Percentiles rank a stretch among this genome's conserved stretches.
Conservation (phyloP, 2,113 vertebrate genomes). For the Oxyruncus cristatus region DNA sequence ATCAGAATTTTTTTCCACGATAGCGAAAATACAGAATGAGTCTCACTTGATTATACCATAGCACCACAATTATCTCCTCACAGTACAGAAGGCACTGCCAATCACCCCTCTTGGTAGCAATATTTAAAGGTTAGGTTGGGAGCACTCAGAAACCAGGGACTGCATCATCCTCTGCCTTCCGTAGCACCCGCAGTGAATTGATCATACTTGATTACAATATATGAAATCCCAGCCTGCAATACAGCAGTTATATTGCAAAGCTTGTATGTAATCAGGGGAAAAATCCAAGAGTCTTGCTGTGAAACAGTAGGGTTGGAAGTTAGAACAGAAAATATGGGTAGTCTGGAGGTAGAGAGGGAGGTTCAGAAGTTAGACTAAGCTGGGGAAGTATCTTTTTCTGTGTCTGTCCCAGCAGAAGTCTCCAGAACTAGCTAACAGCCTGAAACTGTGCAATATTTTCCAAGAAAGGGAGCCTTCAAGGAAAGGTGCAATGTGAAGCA, state of each 20-base stretch:
- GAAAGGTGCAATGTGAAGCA: not conserved
- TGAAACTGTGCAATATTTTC: not conserved
- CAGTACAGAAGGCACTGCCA: conserved; percentile 4
- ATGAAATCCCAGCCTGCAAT: conserved; percentile 28
- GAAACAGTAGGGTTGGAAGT: conserved; percentile 11
- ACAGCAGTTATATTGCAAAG: conserved; percentile 5
- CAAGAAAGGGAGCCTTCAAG: not conserved
- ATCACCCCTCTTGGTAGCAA: conserved; percentile 1
- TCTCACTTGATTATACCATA: conserved; percentile 10
- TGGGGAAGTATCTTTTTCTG: not conserved
- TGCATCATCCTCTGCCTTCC: not conserved
- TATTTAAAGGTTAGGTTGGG: not conserved
- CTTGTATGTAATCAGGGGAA: conserved; percentile 32
- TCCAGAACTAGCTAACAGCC: not conserved
- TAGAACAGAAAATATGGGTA: not conserved
- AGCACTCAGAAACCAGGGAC: not conserved
- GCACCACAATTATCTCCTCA: conserved; percentile 13
- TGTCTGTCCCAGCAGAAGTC: not conserved
- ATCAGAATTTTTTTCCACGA: not conserved
- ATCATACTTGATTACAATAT: conserved; percentile 60
- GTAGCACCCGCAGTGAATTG: conserved; percentile 41
- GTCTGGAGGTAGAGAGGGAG: not conserved
- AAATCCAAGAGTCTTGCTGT: conserved; percentile 17
- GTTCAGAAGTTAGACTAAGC: not conserved
- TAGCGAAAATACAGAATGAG: conserved; percentile 21